Base-by-base conservation (phyloP, 1,140 invertebrate genomes). In the Papilio machaon region DNA sequence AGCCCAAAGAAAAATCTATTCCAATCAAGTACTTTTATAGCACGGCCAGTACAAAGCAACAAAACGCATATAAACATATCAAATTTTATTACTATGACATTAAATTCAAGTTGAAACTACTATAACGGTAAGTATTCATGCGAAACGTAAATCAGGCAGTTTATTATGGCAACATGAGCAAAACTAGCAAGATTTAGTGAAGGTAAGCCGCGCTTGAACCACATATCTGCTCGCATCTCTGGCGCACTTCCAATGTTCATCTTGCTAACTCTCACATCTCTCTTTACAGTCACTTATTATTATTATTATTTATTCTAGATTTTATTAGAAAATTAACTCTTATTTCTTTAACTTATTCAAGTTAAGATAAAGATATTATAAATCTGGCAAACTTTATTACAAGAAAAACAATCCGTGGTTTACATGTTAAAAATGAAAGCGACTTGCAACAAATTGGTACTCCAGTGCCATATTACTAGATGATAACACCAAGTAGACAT, bases 181-280 rank as follows among this genome's bases (percentile, higher is more conserved):
- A 70, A 70, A 35, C 64, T 35, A 15, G 64, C 64, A 35, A 70
- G 64, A 70, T 70, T 70, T 70, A 70, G 64, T 38, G 64, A 70
- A 70, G 64, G 64, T 35, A 70, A 70, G 64, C 11, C 64, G 64
- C 23, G 64, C 64, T 70, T 2, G n/a, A 23, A 30, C 19, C 60
- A 64, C 13, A 10, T 70, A 23, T 64, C 19, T 13, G 60, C 38
- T 43, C 60, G 60, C 60, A 64, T 64, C 60, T 64, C 23, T 64
- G 60, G 60, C 60, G 60, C 19, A 30, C 2, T 35, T 70, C 64
- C 64, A 70, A 35, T 35, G 52, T 6, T 2, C 58, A 19, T 70
- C 13, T 7, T 10, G 6, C 64, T 30, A 35, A 17, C 23, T 64
- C 64, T 70, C 30, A 35, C 23, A 38, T 70, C 35, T 70, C 64